Conservation (phyloP, 1,140 invertebrate genomes). For the Hydropsyche tenuis region DNA sequence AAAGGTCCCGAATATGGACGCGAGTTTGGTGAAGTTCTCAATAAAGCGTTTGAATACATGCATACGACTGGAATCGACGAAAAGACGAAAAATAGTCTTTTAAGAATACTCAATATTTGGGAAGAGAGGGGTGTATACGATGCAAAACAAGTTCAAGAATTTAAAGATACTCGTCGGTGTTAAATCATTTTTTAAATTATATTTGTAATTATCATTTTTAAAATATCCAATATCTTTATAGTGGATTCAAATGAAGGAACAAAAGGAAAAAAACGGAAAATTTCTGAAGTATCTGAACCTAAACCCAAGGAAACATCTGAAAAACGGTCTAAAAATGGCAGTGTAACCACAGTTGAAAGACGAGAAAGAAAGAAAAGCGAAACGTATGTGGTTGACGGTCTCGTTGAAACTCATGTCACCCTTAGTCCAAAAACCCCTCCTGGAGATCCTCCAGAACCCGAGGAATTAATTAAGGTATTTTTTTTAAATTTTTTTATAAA, state of each 20-base stretch:
- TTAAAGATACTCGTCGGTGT: conserved; percentile 65
- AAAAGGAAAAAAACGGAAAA: conserved; percentile 52
- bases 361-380: conserved; percentile 54
- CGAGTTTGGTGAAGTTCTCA: conserved; percentile 79
- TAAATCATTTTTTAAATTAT: background rate
- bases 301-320: conserved; percentile 13
- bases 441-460: conserved; percentile 87
- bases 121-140: conserved; percentile 91
- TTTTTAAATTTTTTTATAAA: too few relatives aligned
- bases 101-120: conserved; percentile 89
- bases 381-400: conserved; percentile 68
- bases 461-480: conserved; percentile 81
- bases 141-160: conserved; percentile 75
- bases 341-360: conserved; percentile 40
- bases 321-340: conserved; percentile 40
- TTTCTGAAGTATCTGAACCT: background rate
- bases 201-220: conserved; percentile 7
- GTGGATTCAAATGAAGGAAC: background rate
- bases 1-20: conserved; percentile 96
- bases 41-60: conserved; percentile 84
- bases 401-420: conserved; percentile 75
- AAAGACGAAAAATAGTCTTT: conserved; percentile 79
- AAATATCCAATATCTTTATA: background rate
- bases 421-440: conserved; percentile 78
- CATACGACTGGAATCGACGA: conserved; percentile 71